phyloP scores from a whole-genome alignment of 1,140 invertebrate species.

The Trichogramma pretiosum region DNA sequence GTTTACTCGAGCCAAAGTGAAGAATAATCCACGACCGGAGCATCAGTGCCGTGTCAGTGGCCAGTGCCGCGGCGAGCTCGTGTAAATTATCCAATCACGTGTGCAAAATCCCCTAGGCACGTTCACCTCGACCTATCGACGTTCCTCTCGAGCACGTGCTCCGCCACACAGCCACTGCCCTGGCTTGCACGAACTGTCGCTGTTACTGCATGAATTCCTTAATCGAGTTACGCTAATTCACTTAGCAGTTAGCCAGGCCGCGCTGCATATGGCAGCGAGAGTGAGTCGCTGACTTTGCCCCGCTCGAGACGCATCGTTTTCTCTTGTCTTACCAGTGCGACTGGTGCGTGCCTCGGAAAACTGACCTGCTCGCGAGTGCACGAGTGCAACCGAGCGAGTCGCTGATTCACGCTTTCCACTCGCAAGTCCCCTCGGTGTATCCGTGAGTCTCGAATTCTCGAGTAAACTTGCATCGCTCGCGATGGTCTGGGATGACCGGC shows the following conservation, averaged over 20 bases:
- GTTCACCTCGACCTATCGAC: not conserved
- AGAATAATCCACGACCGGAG: too few relatives aligned
- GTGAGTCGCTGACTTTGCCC: not conserved
- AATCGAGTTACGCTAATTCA: slow-evolving; percentile 29
- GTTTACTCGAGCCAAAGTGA: too few relatives aligned
- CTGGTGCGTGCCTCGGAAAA: not conserved
- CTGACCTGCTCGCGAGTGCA: not conserved
- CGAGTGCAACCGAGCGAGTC: too few relatives aligned
- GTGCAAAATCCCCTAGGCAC: too few relatives aligned
- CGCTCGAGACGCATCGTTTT: not conserved
- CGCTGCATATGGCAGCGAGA: not conserved
- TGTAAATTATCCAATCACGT: too few relatives aligned
- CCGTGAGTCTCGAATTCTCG: too few relatives aligned
- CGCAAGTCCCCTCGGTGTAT: too few relatives aligned
- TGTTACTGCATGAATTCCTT: slow-evolving; percentile 8
- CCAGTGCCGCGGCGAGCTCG: too few relatives aligned
- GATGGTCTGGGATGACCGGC: slow-evolving; percentile 39
- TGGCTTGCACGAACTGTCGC: not conserved
- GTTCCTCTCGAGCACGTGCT: slow-evolving; percentile 6
- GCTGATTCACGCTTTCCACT: too few relatives aligned
- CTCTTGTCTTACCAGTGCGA: not conserved
- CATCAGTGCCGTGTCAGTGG: too few relatives aligned
- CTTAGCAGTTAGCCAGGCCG: slow-evolving; percentile 17
- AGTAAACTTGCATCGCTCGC: too few relatives aligned
- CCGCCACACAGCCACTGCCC: too few relatives aligned